Percentiles rank a stretch among this genome's conserved stretches.
Conservation (phyloP, 2,888 invertebrate species). For the Papilio demoleus region DNA sequence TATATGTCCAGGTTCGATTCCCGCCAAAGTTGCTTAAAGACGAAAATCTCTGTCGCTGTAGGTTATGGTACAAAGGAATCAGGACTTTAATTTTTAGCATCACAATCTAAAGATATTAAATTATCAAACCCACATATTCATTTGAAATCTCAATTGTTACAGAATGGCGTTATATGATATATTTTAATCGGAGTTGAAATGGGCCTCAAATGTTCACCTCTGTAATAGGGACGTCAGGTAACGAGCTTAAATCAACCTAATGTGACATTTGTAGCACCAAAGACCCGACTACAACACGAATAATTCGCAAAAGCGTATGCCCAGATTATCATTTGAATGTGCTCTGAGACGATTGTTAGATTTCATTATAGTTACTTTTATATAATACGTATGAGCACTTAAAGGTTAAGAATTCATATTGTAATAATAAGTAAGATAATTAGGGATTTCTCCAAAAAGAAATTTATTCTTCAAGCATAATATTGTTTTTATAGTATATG, state of each 20-base stretch:
- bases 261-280: slow-evolving; percentile 72
- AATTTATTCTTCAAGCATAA: too few species aligned
- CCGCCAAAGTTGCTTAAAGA: too few species aligned
- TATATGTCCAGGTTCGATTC: too few species aligned
- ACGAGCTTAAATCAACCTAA: slow-evolving; percentile 77
- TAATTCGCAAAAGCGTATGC: slow-evolving; percentile 77
- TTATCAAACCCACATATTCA: neutral
- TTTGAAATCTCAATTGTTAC: neutral
- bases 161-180: slow-evolving; percentile 7
- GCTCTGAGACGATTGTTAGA: slow-evolving; percentile 79
- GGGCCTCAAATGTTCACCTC: slow-evolving; percentile 45
- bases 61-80: too few species aligned
- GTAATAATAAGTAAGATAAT: neutral
- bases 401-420: slow-evolving; percentile 4
- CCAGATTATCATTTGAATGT: slow-evolving; percentile 82
- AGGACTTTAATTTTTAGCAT: too few species aligned
- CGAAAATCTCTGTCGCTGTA: too few species aligned
- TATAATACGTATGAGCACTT: neutral
- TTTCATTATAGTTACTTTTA: slow-evolving; percentile 66
- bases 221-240: slow-evolving; percentile 62
- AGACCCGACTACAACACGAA: slow-evolving; percentile 57
- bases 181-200: slow-evolving; percentile 48
- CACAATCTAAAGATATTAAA: too few species aligned
- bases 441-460: too few species aligned
- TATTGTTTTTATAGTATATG: too few species aligned